phyloP scores from a whole-genome alignment of 2,797 vertebrate species.

The Manis crassicaudata region DNA sequence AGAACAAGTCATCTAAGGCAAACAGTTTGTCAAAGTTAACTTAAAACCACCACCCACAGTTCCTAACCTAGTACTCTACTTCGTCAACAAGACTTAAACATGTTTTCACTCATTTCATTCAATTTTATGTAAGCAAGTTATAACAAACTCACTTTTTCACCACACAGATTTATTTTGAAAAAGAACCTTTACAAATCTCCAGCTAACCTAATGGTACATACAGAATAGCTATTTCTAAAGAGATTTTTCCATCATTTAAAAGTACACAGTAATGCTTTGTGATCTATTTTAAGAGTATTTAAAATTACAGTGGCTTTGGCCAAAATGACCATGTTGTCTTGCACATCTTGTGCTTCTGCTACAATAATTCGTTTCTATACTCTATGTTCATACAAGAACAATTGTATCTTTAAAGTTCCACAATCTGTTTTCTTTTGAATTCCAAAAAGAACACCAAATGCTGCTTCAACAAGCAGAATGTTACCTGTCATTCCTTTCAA shows the following conservation, averaged over 20 bases:
- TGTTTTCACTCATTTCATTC: neutral
- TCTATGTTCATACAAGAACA: neutral
- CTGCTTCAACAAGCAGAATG: neutral
- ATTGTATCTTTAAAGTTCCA: constrained; percentile 14
- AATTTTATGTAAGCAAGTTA: constrained; percentile 16
- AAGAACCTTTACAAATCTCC: neutral
- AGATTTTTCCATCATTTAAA: constrained; percentile 33
- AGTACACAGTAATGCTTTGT: neutral
- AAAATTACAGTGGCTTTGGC: neutral
- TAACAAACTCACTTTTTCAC: constrained; percentile 7
- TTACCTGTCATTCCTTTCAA: neutral
- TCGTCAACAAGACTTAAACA: neutral
- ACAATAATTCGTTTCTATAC: neutral
- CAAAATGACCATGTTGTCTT: neutral
- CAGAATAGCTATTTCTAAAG: neutral
- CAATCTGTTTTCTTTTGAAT: neutral
- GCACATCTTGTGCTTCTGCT: neutral
- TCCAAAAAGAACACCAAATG: constrained; percentile 44
- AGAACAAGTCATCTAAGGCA: neutral
- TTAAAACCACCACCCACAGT: neutral
- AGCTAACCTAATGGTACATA: neutral
- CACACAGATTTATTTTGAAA: constrained; percentile 13
- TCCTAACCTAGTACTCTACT: neutral
- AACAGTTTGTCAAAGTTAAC: neutral
- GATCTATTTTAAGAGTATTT: constrained; percentile 15